Base-by-base conservation (phyloP, 2,888 invertebrate genomes). In the Spicauda simplicius region DNA sequence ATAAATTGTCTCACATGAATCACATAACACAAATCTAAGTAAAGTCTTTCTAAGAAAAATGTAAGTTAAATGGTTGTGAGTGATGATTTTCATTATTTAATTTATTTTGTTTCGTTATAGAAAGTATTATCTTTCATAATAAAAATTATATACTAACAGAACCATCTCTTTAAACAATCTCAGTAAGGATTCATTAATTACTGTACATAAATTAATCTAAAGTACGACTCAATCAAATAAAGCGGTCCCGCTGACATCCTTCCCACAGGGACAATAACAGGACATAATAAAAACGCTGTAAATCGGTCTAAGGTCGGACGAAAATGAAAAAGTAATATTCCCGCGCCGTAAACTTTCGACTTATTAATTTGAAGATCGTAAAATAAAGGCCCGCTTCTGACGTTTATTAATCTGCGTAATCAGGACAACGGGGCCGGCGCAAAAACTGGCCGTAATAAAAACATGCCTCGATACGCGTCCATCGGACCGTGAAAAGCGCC, bases 321-420 rank as follows among this genome's bases (percentile, higher is more conserved):
- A 69, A 68, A 71, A 72, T 70, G 69, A 71, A 69, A 71, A 71
- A 60, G 45, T 62, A 65, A 70, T 69, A 68, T 69, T 50, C 37
- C 62, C 69, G 19, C 55, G 65, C 64, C 73, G 72, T 72, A 71
- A 74, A 74, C 71, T 73, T 70, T 67, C 69, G 71, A 70, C 72
- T 77, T 75, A 76, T 76, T 77, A 77, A 76, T 76, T 77, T 74
- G 71, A 72, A 74, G 65, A 73, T 74, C 71, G 72, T 71, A 70
- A 74, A 74, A 73, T 71, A 72, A 73, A 72, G 70, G 70, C 65
- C 25, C 60, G 69, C 69, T 69, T 62, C 45, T 33, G 60, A 61
- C 73, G 69, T 74, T 73, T 76, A 77, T 75, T 75, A 77, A 76
- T 76, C 74, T 66, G 64, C 69, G 72, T 73, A 78, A 77, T 77